These are phyloP conservation scores for Corythornis vintsioides DNA, from an alignment of 2,113 vertebrate species.

Conservation along the genomic window DNA sequence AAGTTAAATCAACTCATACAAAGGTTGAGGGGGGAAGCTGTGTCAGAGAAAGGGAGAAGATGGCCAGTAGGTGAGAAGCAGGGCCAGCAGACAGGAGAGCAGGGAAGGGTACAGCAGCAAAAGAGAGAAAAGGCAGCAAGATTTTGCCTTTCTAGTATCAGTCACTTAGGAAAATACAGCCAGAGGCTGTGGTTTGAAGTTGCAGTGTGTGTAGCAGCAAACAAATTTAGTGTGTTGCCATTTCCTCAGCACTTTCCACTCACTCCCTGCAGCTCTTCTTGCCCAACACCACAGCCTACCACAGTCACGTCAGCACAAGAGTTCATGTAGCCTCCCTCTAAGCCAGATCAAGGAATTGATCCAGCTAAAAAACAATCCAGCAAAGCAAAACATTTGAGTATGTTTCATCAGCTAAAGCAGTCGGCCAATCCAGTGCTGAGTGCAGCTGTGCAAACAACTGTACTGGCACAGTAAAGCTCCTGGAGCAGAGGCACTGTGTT, in stretches of 20 bases:
- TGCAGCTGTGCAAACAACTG: neutral
- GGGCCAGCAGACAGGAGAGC: neutral
- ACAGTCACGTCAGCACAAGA: neutral
- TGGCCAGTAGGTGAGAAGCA: neutral
- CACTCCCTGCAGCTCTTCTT: neutral
- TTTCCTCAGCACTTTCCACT: neutral
- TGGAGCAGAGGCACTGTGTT: neutral
- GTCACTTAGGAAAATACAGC: neutral
- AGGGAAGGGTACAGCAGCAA: neutral
- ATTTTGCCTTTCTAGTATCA: neutral
- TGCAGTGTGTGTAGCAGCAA: neutral
- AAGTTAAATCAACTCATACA: neutral
- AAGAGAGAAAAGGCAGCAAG: neutral
- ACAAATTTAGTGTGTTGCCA: neutral
- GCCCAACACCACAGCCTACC: neutral
- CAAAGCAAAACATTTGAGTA: neutral
- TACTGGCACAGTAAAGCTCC: neutral
- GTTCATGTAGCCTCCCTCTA: neutral
- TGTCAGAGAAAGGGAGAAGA: neutral
- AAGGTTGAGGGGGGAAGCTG: neutral
- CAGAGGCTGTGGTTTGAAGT: conserved; percentile 13
- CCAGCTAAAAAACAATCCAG: neutral
- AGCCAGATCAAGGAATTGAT: neutral
- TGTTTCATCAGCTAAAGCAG: neutral
- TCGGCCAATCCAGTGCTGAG: neutral